Percentiles rank a stretch among this genome's conserved stretches.
phyloP scores from a whole-genome alignment of 1,140 invertebrate genomes.

The Aphelinus certus region DNA sequence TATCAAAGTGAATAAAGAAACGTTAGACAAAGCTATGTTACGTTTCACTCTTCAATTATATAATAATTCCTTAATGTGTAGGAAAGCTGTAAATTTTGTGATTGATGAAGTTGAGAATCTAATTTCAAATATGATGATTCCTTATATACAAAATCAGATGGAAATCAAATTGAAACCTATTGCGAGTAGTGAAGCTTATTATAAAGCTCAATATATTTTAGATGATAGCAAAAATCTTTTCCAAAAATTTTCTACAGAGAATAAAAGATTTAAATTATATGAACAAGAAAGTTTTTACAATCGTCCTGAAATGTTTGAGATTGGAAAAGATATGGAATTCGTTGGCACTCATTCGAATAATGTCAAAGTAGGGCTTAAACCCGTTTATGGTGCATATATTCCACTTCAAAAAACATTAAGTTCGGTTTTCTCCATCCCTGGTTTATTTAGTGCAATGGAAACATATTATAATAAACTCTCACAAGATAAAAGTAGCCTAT shows the following conservation, averaged over 20 bases:
- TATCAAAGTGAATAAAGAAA: slow-evolving; percentile 11
- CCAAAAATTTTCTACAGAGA: slow-evolving; percentile 30
- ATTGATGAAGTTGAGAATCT: slow-evolving; percentile 31
- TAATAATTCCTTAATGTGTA: slow-evolving; percentile 40
- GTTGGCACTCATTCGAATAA: background rate
- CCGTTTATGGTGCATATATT: background rate
- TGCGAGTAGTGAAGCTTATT: slow-evolving; percentile 10
- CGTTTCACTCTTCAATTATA: slow-evolving; percentile 40
- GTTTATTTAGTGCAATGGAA: background rate
- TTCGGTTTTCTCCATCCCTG: background rate
- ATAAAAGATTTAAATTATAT: slow-evolving; percentile 36
- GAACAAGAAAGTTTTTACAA: background rate
- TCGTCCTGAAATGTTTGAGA: background rate
- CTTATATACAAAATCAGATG: slow-evolving; percentile 34
- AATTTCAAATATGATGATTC: slow-evolving; percentile 34
- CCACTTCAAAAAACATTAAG: background rate
- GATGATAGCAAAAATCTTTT: slow-evolving; percentile 36
- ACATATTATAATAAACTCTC: background rate
- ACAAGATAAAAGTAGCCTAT: too few species aligned
- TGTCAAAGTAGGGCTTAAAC: background rate
- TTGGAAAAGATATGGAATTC: slow-evolving; percentile 5
- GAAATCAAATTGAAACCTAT: slow-evolving; percentile 31
- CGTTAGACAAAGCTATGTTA: slow-evolving; percentile 36
- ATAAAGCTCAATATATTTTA: slow-evolving; percentile 38
- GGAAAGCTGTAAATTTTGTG: slow-evolving; percentile 36